Evolutionary conservation across 2,888 invertebrate genomes (phyloP).

Genomic region (Pyrgus malvae): DNA sequence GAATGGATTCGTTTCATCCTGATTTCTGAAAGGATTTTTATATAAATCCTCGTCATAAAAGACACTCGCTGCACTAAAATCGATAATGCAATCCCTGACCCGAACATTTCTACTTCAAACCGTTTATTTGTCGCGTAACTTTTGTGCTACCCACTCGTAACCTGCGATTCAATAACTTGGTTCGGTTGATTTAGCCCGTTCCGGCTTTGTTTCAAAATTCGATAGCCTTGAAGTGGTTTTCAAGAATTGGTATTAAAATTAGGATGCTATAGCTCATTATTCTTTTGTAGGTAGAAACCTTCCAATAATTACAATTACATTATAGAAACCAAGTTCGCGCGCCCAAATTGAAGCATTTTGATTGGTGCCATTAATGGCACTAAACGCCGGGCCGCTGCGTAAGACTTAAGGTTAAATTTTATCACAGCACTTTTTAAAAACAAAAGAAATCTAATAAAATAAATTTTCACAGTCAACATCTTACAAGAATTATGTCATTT

Average conservation of each 20-base stretch:
- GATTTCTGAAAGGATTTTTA: slow-evolving; percentile 17
- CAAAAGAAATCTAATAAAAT: too few species aligned
- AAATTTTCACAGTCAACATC: too few species aligned
- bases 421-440: too few species aligned
- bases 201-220: slow-evolving; percentile 33
- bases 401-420: too few species aligned
- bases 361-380: too few species aligned
- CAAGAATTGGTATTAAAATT: slow-evolving; percentile 29
- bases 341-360: too few species aligned
- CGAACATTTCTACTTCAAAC: slow-evolving; percentile 33
- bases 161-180: slow-evolving; percentile 36
- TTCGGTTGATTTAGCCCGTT: slow-evolving; percentile 30
- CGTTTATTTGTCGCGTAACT: slow-evolving; percentile 38
- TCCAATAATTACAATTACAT: background rate
- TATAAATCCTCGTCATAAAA: slow-evolving; percentile 22
- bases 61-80: slow-evolving; percentile 33
- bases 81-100: slow-evolving; percentile 37
- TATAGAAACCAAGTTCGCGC: background rate
- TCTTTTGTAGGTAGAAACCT: too few species aligned
- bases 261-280: background rate
- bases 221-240: slow-evolving; percentile 8
- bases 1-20: slow-evolving; percentile 16
- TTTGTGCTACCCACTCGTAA: slow-evolving; percentile 33
- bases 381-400: too few species aligned
- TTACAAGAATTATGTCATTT: too few species aligned